These are phyloP conservation scores for Gila robusta DNA, from an alignment of 2,797 vertebrate species.

Conservation along the genomic window DNA sequence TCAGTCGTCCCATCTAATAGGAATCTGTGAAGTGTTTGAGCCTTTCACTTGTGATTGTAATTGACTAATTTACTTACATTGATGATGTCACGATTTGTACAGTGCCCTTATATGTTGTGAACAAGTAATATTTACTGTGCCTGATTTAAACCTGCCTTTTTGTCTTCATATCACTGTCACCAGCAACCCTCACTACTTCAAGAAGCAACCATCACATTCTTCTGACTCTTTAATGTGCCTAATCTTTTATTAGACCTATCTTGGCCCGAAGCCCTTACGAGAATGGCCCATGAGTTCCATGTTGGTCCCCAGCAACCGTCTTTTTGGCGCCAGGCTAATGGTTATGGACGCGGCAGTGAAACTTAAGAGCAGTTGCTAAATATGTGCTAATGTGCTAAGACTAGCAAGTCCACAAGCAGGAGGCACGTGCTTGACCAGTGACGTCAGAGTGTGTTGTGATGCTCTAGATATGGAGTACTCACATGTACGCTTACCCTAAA, in stretches of 20 bases:
- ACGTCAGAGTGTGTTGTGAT: conserved; percentile 20
- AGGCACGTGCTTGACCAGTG: neutral
- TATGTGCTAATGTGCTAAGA: conserved; percentile 43
- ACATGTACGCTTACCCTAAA: conserved; percentile 15
- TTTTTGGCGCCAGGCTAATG: conserved; percentile 57
- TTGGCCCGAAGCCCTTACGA: neutral
- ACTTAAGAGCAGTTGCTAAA: conserved; percentile 51
- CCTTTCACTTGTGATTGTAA: neutral
- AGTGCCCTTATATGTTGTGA: conserved; percentile 4
- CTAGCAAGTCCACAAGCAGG: neutral
- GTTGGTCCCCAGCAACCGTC: conserved; percentile 45
- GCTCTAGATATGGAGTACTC: conserved; percentile 30
- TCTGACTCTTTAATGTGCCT: conserved; percentile 8
- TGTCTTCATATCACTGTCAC: conserved; percentile 5
- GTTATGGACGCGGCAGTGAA: conserved; percentile 37
- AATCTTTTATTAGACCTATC: conserved; percentile 27
- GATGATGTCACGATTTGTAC: neutral
- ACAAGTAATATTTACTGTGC: neutral
- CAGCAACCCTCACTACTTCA: neutral
- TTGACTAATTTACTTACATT: neutral
- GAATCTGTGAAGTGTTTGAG: neutral
- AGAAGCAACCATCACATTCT: neutral
- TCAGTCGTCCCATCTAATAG: neutral
- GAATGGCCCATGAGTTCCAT: conserved; percentile 6
- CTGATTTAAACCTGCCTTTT: neutral